phyloP scores from a whole-genome alignment of 1,140 invertebrate species.

The Penaeus chinensis region DNA sequence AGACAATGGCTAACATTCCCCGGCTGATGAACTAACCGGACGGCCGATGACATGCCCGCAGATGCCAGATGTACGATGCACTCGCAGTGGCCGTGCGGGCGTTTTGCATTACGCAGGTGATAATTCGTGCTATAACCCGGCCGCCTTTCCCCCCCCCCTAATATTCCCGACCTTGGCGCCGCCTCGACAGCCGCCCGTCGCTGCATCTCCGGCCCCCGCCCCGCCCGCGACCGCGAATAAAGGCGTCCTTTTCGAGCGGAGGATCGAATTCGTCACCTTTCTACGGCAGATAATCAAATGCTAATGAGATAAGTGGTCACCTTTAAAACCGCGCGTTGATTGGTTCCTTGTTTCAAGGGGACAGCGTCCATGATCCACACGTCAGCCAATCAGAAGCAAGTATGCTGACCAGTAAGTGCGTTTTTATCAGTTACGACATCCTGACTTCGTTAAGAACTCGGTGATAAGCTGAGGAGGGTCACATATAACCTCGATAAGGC shows the following conservation, averaged over 20 bases:
- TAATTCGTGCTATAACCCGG: not conserved
- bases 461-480: constrained; percentile 30
- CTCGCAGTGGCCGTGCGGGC: constrained; percentile 20
- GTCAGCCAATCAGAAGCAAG: constrained; percentile 39
- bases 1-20: constrained; percentile 60
- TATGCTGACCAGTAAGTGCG: not conserved
- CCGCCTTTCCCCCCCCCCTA: too few relatives aligned
- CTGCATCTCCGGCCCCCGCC: too few relatives aligned
- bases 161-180: too few relatives aligned
- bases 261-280: constrained; percentile 28
- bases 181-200: too few relatives aligned
- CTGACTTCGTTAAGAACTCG: constrained; percentile 45
- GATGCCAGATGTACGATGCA: constrained; percentile 55
- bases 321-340: constrained; percentile 54
- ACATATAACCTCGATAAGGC: constrained; percentile 24
- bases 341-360: constrained; percentile 51
- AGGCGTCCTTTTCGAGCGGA: not conserved
- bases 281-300: constrained; percentile 40
- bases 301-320: constrained; percentile 58
- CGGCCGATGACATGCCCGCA: constrained; percentile 52
- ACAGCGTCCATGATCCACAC: constrained; percentile 25
- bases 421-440: constrained; percentile 45
- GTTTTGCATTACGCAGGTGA: constrained; percentile 44
- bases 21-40: constrained; percentile 59
- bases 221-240: too few relatives aligned